Conservation (phyloP, 2,113 vertebrate species). For the Poeciliopsis turrubarensis region DNA sequence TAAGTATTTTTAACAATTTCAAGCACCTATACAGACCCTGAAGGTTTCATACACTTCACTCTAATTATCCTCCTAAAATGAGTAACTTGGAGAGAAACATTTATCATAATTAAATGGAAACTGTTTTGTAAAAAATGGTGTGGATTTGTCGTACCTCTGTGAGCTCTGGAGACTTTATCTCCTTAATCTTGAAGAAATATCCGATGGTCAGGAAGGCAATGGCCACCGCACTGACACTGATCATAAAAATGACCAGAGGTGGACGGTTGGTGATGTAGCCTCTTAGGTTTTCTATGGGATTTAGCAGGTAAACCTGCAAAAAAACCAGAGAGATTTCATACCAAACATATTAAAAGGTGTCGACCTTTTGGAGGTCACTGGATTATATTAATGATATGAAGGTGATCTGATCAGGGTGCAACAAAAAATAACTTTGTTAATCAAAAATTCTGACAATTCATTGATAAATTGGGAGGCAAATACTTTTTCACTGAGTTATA, state of each 20-base stretch:
- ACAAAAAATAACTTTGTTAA: no score
- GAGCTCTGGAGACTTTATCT: slow-evolving; percentile 97
- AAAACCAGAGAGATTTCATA: no score
- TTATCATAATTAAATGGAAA: background rate
- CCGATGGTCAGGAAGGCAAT: slow-evolving; percentile 97
- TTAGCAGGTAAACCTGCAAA: slow-evolving; percentile 82
- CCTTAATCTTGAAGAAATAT: slow-evolving; percentile 99
- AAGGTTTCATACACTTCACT: no score
- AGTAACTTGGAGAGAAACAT: background rate
- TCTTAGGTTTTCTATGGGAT: slow-evolving; percentile 96
- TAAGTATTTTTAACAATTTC: no score
- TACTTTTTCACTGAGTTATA: no score
- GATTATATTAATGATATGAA: no score
- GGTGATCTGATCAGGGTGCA: no score
- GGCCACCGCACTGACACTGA: slow-evolving; percentile 96
- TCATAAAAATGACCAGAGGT: slow-evolving; percentile 97
- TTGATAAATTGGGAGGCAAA: no score
- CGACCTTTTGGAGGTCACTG: no score
- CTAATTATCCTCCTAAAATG: background rate
- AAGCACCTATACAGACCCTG: no score
- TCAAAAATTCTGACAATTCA: no score
- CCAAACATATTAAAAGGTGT: no score
- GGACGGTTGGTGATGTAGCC: slow-evolving; percentile 92
- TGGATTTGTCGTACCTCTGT: slow-evolving; percentile 84
- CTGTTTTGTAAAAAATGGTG: background rate